Percentiles rank a stretch among this genome's conserved stretches.
These are phyloP conservation scores for Drosophila kanapiae DNA, from an alignment of 1,140 invertebrate species.

Conservation along the genomic window DNA sequence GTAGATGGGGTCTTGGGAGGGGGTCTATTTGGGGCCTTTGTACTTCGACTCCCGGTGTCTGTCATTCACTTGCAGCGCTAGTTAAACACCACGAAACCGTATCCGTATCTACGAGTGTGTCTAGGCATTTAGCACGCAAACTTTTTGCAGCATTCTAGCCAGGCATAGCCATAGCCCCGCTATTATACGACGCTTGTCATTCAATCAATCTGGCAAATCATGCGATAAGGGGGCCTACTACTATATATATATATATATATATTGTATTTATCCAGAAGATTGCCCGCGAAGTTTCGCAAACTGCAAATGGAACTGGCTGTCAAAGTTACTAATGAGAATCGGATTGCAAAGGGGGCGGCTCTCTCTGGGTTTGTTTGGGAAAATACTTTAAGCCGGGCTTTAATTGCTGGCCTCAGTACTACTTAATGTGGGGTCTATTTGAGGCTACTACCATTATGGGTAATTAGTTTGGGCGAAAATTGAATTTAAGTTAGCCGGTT, in stretches of 20 bases:
- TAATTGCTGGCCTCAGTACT: slow-evolving; percentile 27
- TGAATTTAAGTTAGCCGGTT: slow-evolving; percentile 9
- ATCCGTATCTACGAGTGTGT: slow-evolving; percentile 44
- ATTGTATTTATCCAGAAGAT: slow-evolving; percentile 35
- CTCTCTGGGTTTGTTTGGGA: slow-evolving; percentile 3
- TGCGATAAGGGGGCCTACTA: slow-evolving; percentile 49
- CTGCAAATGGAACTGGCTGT: slow-evolving; percentile 56
- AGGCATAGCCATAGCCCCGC: slow-evolving; percentile 3
- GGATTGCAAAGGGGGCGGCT: slow-evolving; percentile 6
- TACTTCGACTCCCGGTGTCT: slow-evolving; percentile 56
- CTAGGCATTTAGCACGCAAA: slow-evolving; percentile 75
- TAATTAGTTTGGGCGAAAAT: slow-evolving; percentile 23
- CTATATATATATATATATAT: not conserved
- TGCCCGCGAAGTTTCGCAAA: slow-evolving; percentile 45
- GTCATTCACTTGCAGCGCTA: slow-evolving; percentile 61
- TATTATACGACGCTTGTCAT: slow-evolving; percentile 53
- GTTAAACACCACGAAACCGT: slow-evolving; percentile 60
- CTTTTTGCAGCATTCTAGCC: slow-evolving; percentile 41
- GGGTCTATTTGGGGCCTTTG: slow-evolving; percentile 43
- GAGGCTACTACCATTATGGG: slow-evolving; percentile 19
- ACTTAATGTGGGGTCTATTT: slow-evolving; percentile 4
- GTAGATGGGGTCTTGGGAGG: not conserved
- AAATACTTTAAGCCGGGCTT: slow-evolving; percentile 23
- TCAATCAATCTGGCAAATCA: slow-evolving; percentile 74
- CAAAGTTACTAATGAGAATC: slow-evolving; percentile 45